Evolutionary conservation across 2,888 invertebrate species (phyloP), one percentile per base, ranked within the genome.

Genomic region (Seira sanloemensis): DNA sequence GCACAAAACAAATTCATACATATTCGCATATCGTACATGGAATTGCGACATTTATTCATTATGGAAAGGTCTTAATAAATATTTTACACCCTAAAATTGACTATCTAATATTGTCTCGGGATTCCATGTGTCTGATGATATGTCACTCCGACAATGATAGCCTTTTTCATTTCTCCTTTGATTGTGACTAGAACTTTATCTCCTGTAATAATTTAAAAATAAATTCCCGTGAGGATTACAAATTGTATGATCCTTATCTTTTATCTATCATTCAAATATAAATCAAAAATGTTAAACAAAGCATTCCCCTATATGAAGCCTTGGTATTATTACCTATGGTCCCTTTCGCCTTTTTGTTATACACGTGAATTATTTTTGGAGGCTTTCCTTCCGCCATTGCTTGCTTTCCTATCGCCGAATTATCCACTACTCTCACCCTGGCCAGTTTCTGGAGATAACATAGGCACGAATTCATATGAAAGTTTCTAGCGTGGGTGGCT

Each of bases 311-410:
- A 89, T n/a, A n/a, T n/a, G n/a, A n/a, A n/a, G n/a, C n/a, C n/a
- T n/a, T n/a, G n/a, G n/a, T n/a, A n/a, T n/a, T n/a, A n/a, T n/a
- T 90, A 92, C 95, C 96, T 86, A 95, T 93, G 68, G 90, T 92
- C 58, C 94, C 95, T 76, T 93, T 91, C 1, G 92, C 93, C 24
- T 12, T 79, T 92, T 95, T 96, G 91, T 96, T 98, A 90, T 98
- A 98, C 80, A 99, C 95, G 91, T 98, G 97, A 90, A 99, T 98
- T 90, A 96, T 94, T 91, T 94, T 95, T 0, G 98, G 97, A 12
- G 98, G 97, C 91, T 96, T 96, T 68, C 98, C 98, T 91, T 97
- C 96, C 0, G 96, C 94, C 96, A 97, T 97, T 0, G 98, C 98
- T 91, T 96, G 94, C 91, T 97, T 97, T 46, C 99, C 99, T 84